These are phyloP conservation scores for Zaprionus taronus DNA, from an alignment of 1,140 invertebrate species.

Conservation along the genomic window DNA sequence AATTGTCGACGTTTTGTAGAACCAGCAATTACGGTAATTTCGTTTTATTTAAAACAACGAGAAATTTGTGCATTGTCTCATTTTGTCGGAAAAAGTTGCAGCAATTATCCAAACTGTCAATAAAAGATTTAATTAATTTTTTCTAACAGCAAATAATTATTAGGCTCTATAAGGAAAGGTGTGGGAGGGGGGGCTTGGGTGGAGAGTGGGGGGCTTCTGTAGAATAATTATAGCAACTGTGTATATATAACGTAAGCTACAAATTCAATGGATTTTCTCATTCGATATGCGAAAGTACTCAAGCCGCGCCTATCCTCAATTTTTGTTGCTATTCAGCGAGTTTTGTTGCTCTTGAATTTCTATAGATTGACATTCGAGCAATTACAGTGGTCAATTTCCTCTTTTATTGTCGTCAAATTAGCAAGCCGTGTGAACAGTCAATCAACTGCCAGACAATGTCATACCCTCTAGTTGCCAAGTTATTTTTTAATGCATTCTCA, in stretches of 20 bases:
- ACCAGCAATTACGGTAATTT: slow-evolving; percentile 43
- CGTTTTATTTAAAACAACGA: slow-evolving; percentile 15
- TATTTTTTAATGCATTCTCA: too few relatives aligned
- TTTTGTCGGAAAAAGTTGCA: slow-evolving; percentile 10
- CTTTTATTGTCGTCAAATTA: slow-evolving; percentile 41
- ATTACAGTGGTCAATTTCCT: slow-evolving; percentile 38
- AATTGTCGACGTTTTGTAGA: slow-evolving; percentile 49
- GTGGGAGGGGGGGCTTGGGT: not conserved
- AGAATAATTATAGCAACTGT: not conserved
- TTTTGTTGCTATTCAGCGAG: slow-evolving; percentile 10
- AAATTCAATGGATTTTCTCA: slow-evolving; percentile 10
- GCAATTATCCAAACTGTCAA: slow-evolving; percentile 30
- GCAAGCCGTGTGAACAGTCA: slow-evolving; percentile 26
- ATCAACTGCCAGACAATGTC: not conserved
- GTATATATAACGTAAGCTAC: slow-evolving; percentile 27
- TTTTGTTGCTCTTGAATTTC: slow-evolving; percentile 28
- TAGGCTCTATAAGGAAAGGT: not conserved
- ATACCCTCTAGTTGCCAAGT: slow-evolving; percentile 2
- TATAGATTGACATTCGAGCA: slow-evolving; percentile 20
- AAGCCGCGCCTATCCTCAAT: slow-evolving; percentile 17
- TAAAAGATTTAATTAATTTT: slow-evolving; percentile 31
- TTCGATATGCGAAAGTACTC: slow-evolving; percentile 1
- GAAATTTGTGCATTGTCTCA: slow-evolving; percentile 28
- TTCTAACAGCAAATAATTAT: slow-evolving; percentile 35
- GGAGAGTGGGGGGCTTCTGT: not conserved